phyloP scores from a whole-genome alignment of 2,888 invertebrate genomes.

The Sinopyrophorus schimmeli region DNA sequence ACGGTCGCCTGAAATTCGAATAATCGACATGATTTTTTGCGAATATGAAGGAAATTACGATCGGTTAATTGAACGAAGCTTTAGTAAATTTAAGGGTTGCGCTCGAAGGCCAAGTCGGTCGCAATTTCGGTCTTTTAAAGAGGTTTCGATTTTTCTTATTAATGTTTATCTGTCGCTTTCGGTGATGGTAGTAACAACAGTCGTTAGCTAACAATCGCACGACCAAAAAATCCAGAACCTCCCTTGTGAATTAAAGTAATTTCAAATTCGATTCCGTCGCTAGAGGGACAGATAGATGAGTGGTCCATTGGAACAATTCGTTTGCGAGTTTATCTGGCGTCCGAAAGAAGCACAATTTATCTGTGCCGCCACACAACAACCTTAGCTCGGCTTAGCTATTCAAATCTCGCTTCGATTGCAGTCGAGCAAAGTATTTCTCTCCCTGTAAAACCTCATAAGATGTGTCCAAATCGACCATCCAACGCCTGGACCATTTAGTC shows the following conservation, averaged over 20 bases:
- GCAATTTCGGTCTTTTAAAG: too few relatives aligned
- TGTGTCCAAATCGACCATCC: constrained; percentile 35
- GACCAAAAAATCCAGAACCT: constrained; percentile 55
- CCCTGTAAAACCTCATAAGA: constrained; percentile 38
- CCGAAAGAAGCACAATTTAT: constrained; percentile 48
- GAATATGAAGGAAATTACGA: too few relatives aligned
- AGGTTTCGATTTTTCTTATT: constrained; percentile 6
- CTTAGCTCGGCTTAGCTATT: constrained; percentile 57
- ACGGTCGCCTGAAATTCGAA: too few relatives aligned
- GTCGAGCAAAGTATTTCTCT: constrained; percentile 51
- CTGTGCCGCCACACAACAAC: constrained; percentile 54
- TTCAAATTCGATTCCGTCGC: constrained; percentile 58
- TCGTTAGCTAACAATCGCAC: constrained; percentile 49
- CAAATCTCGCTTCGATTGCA: constrained; percentile 58
- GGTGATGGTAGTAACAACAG: constrained; percentile 50
- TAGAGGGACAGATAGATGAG: constrained; percentile 58
- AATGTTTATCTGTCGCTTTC: constrained; percentile 27
- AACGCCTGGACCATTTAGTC: constrained; percentile 49
- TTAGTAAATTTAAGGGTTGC: too few relatives aligned
- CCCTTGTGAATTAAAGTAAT: constrained; percentile 59
- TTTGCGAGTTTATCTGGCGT: constrained; percentile 48
- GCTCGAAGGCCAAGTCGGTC: too few relatives aligned
- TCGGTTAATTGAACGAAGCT: too few relatives aligned
- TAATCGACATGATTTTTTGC: too few relatives aligned
- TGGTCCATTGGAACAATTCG: constrained; percentile 54